Percentiles rank a stretch among this genome's conserved stretches.
Evolutionary conservation across 2,888 invertebrate genomes (phyloP).

Genomic region (Liodrosophila aerea): DNA sequence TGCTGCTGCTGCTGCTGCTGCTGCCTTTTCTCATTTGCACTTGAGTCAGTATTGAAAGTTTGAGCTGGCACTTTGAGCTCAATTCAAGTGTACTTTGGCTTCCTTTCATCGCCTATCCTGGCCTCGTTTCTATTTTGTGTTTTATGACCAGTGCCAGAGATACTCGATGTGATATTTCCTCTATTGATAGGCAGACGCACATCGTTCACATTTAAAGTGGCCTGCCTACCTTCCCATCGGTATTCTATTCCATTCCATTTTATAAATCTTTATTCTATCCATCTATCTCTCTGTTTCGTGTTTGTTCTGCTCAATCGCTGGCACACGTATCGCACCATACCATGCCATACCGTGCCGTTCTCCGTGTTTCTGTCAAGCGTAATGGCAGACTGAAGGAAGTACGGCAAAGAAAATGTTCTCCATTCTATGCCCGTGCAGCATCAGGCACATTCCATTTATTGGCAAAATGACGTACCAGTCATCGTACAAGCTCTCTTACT

Average conservation of each 20-base stretch:
- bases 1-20: slow-evolving; percentile 46
- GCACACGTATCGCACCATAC: slow-evolving; percentile 8
- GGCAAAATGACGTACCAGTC: slow-evolving; percentile 43
- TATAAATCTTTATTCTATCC: slow-evolving; percentile 1
- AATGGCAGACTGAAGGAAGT: slow-evolving; percentile 30
- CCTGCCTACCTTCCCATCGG: slow-evolving; percentile 34
- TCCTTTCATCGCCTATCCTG: slow-evolving; percentile 3
- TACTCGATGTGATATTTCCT: slow-evolving; percentile 63
- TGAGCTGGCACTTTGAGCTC: slow-evolving; percentile 15
- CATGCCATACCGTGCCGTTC: slow-evolving; percentile 56
- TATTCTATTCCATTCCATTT: slow-evolving; percentile 3
- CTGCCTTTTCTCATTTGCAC: slow-evolving; percentile 72
- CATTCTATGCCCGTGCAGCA: slow-evolving; percentile 10
- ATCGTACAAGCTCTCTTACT: neutral
- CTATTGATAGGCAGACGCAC: slow-evolving; percentile 45
- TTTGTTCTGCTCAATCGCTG: slow-evolving; percentile 1
- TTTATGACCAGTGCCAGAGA: slow-evolving; percentile 44
- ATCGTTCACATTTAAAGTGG: slow-evolving; percentile 42
- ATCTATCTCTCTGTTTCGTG: neutral
- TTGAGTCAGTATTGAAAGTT: slow-evolving; percentile 40
- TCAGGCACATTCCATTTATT: slow-evolving; percentile 44
- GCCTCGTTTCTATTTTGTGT: slow-evolving; percentile 33
- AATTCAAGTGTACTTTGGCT: slow-evolving; percentile 47
- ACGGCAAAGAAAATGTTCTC: slow-evolving; percentile 22
- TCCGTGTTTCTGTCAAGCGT: slow-evolving; percentile 59